Evolutionary conservation across 2,888 invertebrate species (phyloP).

Genomic region (Tenodera sinensis): DNA sequence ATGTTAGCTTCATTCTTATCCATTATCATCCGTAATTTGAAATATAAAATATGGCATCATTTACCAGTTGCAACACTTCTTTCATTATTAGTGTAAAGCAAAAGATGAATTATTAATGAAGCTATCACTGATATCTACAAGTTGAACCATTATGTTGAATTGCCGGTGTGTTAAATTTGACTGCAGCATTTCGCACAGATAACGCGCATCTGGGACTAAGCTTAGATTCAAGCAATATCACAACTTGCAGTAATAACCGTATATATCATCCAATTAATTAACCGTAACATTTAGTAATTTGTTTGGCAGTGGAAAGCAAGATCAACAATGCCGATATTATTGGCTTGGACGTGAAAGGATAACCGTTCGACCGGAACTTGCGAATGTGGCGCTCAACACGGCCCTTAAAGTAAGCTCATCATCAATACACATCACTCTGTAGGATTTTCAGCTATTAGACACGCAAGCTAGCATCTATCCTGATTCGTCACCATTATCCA

Average conservation of each 20-base stretch:
- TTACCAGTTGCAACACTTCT: too few species aligned
- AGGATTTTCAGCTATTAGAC: not conserved
- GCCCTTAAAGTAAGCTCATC: not conserved
- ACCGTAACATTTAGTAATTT: not conserved
- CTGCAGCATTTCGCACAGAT: not conserved
- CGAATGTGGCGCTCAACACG: not conserved
- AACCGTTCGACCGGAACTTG: not conserved
- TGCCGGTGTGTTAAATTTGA: not conserved
- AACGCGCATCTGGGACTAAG: not conserved
- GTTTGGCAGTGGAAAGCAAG: not conserved
- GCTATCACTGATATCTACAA: too few species aligned
- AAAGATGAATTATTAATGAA: too few species aligned
- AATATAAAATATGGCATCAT: too few species aligned
- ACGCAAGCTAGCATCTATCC: not conserved
- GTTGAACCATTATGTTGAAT: too few species aligned
- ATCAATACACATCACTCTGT: not conserved
- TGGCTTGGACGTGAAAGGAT: not conserved
- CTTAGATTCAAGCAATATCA: not conserved
- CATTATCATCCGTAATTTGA: too few species aligned
- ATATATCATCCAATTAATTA: not conserved
- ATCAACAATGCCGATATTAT: not conserved
- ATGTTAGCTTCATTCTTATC: too few species aligned
- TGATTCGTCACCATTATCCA: not conserved
- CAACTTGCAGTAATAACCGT: not conserved
- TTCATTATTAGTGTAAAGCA: too few species aligned